Conservation (phyloP, 1,140 invertebrate species). For the Drosophila serrata region DNA sequence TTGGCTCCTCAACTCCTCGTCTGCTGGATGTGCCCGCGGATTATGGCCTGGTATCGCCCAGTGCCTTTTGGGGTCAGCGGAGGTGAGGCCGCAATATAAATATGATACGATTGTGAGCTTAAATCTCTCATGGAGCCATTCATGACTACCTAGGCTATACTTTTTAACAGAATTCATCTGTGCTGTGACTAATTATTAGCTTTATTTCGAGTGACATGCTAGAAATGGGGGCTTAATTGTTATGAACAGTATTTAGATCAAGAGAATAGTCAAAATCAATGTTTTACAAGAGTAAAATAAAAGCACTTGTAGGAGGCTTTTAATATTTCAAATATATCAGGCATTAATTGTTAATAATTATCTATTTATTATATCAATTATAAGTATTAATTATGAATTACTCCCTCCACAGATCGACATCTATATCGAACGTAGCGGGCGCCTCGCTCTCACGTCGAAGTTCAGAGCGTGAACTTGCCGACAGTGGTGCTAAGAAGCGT, state of each 20-base stretch:
- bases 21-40: slow-evolving; percentile 92
- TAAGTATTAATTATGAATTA: slow-evolving; percentile 3
- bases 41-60: slow-evolving; percentile 86
- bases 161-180: background rate
- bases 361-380: background rate
- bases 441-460: slow-evolving; percentile 92
- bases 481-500: slow-evolving; percentile 93
- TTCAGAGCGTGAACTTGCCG: slow-evolving; percentile 92
- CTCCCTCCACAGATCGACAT: slow-evolving; percentile 89
- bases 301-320: background rate
- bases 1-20: slow-evolving; percentile 95
- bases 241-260: no score
- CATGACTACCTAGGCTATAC: slow-evolving; percentile 19
- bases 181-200: slow-evolving; percentile 17
- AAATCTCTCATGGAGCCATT: slow-evolving; percentile 5
- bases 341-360: background rate
- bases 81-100: slow-evolving; percentile 85
- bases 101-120: background rate
- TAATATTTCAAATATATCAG: background rate
- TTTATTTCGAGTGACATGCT: slow-evolving; percentile 2
- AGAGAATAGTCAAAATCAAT: background rate
- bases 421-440: slow-evolving; percentile 92
- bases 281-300: background rate
- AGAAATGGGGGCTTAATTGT: background rate
- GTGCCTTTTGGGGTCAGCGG: slow-evolving; percentile 92